phyloP scores from a whole-genome alignment of 2,797 vertebrate species.

The Mareca strepera region DNA sequence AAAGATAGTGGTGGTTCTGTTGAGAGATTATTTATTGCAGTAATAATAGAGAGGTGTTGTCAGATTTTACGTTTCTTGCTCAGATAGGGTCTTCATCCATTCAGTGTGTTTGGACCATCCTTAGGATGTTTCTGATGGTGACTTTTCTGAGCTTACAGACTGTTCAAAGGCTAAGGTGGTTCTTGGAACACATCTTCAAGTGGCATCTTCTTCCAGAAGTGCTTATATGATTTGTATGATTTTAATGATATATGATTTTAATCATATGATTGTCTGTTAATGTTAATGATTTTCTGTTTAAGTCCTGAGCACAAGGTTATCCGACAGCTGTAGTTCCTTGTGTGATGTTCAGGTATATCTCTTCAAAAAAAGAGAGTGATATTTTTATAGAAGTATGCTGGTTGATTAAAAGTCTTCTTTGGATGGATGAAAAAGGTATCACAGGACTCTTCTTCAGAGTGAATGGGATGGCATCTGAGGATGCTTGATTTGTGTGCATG shows the following conservation, averaged over 20 bases:
- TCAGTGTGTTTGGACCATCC: neutral
- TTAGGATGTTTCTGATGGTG: neutral
- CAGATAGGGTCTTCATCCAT: neutral
- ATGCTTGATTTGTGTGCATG: neutral
- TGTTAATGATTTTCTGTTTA: neutral
- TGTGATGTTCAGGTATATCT: neutral
- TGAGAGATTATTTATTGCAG: neutral
- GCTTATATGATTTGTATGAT: neutral
- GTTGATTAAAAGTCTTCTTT: neutral
- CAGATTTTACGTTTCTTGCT: neutral
- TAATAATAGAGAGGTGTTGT: neutral
- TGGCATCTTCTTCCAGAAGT: neutral
- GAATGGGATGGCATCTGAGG: neutral
- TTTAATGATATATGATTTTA: too few species aligned
- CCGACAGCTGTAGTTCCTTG: neutral
- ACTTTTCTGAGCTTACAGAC: neutral
- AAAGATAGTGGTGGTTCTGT: neutral
- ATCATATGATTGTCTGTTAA: too few species aligned
- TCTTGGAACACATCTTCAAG: neutral
- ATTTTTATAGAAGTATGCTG: neutral
- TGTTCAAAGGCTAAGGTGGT: neutral
- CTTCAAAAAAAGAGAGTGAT: neutral
- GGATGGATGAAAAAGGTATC: neutral
- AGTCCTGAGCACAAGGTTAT: neutral
- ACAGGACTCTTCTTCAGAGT: neutral